These are phyloP conservation scores for Zelostemma sp. DNA, from an alignment of 1,140 invertebrate genomes.

Conservation along the genomic window DNA sequence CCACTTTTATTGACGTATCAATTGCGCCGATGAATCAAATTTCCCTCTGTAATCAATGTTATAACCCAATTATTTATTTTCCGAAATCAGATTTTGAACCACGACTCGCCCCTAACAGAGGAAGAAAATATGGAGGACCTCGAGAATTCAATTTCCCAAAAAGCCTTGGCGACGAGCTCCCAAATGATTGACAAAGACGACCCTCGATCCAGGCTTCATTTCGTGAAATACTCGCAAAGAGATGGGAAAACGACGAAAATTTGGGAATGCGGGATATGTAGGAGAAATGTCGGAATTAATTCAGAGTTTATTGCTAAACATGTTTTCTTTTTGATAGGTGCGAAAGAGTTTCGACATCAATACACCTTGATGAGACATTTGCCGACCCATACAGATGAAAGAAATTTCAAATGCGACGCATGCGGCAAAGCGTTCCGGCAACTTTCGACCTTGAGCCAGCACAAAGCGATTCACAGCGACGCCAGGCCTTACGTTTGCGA, in stretches of 20 bases:
- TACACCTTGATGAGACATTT: conserved; percentile 85
- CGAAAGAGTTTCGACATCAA: conserved; percentile 81
- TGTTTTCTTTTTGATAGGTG: conserved; percentile 60
- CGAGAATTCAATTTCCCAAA: conserved; percentile 43
- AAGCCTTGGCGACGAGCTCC: conserved; percentile 25
- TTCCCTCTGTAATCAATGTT: not conserved
- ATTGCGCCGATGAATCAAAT: conserved; percentile 18
- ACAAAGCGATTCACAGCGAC: conserved; percentile 80
- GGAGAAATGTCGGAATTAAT: no score
- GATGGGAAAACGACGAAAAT: conserved; percentile 76
- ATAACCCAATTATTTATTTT: not conserved
- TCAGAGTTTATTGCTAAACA: conserved; percentile 1
- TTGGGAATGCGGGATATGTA: conserved; percentile 77
- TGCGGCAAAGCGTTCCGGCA: conserved; percentile 87
- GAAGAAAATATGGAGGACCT: conserved; percentile 50
- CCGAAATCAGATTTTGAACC: conserved; percentile 18
- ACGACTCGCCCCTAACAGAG: conserved; percentile 22
- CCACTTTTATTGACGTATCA: conserved; percentile 52
- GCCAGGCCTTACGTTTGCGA: conserved; percentile 80
- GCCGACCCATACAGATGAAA: conserved; percentile 85
- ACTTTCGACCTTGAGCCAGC: conserved; percentile 80
- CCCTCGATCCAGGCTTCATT: conserved; percentile 71
- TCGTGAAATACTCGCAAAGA: conserved; percentile 76
- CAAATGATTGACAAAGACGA: conserved; percentile 69
- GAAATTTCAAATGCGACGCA: conserved; percentile 83